These are phyloP conservation scores for Daktulosphaira vitifoliae DNA, from an alignment of 1,140 invertebrate genomes.

Conservation along the genomic window DNA sequence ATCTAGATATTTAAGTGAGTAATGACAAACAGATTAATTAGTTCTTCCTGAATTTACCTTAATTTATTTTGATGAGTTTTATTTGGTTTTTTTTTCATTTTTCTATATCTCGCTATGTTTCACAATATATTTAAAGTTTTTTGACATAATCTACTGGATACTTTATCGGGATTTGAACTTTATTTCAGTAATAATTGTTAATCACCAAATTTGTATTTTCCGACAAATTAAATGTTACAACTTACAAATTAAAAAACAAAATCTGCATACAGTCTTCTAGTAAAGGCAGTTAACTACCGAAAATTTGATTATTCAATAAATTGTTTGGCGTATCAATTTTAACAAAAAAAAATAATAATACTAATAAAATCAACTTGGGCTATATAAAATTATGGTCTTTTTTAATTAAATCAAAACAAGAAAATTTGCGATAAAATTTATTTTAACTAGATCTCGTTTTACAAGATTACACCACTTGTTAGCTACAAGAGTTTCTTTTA, in stretches of 20 bases:
- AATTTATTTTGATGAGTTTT: slow-evolving; percentile 28
- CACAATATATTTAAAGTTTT: slow-evolving; percentile 31
- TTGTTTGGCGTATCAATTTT: too few relatives aligned
- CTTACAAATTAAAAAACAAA: slow-evolving; percentile 34
- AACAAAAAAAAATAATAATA: too few relatives aligned
- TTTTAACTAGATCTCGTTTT: too few relatives aligned
- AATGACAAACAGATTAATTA: slow-evolving; percentile 39
- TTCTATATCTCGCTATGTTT: slow-evolving; percentile 33
- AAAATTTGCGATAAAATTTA: too few relatives aligned
- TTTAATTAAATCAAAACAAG: too few relatives aligned
- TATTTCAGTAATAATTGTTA: slow-evolving; percentile 34
- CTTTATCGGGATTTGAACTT: background rate
- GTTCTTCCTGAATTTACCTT: slow-evolving; percentile 32
- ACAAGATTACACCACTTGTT: too few relatives aligned
- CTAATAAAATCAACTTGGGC: too few relatives aligned
- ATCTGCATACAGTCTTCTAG: slow-evolving; percentile 29
- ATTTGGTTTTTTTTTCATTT: slow-evolving; percentile 17
- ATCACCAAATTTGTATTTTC: slow-evolving; percentile 29
- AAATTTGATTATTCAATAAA: slow-evolving; percentile 30
- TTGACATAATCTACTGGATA: slow-evolving; percentile 33
- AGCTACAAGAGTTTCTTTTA: too few relatives aligned
- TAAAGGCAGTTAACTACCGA: slow-evolving; percentile 35
- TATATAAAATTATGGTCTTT: too few relatives aligned
- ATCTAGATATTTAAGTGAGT: slow-evolving; percentile 37
- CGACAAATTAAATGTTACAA: slow-evolving; percentile 24